Evolutionary conservation across 2,113 vertebrate genomes (phyloP), one percentile per base, ranked within the genome.

Genomic region (Enhydra lutris): DNA sequence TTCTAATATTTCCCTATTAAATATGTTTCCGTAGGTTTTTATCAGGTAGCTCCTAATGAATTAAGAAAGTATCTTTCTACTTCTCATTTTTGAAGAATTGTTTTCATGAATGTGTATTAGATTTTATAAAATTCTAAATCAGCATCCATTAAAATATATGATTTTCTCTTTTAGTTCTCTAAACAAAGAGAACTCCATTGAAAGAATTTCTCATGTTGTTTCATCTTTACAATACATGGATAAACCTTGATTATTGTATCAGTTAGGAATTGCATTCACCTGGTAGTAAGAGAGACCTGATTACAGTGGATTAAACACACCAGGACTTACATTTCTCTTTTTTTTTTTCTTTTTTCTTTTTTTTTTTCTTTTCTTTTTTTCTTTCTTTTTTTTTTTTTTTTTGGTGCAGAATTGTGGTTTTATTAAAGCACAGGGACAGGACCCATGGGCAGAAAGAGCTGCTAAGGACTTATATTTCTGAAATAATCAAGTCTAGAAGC

Each of bases 121-220:
- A 89, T 69, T 95, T 92, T 84, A 69, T 87, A 80, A 91, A 79
- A 90, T 91, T 93, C 12, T 93, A 81, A 69, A 59, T 82, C 23
- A 88, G 57, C 3, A 91, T 69, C 13, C 7, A 81, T 85, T 96
- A 57, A 96, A 92, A 91, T 73, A 95, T 73, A 52, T n/a, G n/a
- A 10, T 59, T 89, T 79, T 61, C 9, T 79, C 29, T 23, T 94
- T 79, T 76, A 96, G 20, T 92, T 92, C 3, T 71, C 29, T 78
- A 88, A 92, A 63, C 76, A 57, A 94, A 93, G 42, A 82, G 1
- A 93, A 81, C 95, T 88, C 42, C 8, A 13, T 93, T 92, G 8
- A 89, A 67, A 93, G n/a, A 96, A 83, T 74, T 61, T 74, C 23
- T 96, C 47, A 65, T 39, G 26, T 57, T 82, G 39, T 79, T 36